phyloP scores from a whole-genome alignment of 2,888 invertebrate genomes.

The Tenthredo notha region DNA sequence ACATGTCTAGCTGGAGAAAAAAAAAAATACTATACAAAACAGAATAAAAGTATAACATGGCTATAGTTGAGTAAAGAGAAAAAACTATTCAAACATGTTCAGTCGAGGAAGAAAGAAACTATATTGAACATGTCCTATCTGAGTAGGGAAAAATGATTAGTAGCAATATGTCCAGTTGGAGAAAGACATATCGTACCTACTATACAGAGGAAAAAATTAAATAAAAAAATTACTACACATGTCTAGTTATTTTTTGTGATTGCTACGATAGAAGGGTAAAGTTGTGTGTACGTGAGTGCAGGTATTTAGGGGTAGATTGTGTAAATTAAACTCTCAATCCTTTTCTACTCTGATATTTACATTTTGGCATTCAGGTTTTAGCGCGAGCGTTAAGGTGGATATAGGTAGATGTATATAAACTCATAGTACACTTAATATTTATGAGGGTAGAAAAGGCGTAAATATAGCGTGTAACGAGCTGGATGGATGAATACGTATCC shows the following conservation, averaged over 20 bases:
- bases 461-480: constrained; percentile 40
- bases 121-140: background rate
- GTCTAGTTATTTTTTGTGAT: background rate
- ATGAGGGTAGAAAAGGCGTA: constrained; percentile 36
- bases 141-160: too few species aligned
- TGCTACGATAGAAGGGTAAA: background rate
- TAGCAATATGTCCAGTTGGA: too few species aligned
- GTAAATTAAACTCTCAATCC: background rate
- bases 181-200: background rate
- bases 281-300: background rate
- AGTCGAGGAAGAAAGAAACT: background rate
- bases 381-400: background rate
- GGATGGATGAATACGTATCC: constrained; percentile 9
- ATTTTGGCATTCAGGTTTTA: constrained; percentile 22
- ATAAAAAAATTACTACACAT: background rate
- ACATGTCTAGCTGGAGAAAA: background rate
- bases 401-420: background rate
- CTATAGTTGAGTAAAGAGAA: background rate
- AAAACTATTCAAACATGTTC: background rate
- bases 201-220: too few species aligned
- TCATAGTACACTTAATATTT: constrained; percentile 39
- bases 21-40: background rate
- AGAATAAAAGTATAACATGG: background rate
- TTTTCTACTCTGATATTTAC: background rate
- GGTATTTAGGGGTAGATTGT: background rate